phyloP scores from a whole-genome alignment of 2,888 invertebrate genomes.

The Drosophila maculinotata region DNA sequence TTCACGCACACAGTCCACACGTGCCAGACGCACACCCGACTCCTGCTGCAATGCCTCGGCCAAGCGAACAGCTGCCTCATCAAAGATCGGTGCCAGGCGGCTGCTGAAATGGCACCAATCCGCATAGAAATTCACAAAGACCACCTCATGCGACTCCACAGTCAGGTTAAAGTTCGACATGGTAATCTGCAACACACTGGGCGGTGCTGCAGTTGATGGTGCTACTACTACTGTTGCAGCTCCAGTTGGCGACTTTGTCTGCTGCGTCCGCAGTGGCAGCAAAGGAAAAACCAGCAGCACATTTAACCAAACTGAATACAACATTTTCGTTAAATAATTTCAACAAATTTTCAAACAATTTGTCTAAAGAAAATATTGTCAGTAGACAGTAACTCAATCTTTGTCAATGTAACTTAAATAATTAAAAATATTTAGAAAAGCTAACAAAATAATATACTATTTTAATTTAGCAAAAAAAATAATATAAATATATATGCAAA shows the following conservation, averaged over 20 bases:
- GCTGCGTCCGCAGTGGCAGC: not conserved
- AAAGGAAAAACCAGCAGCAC: not conserved
- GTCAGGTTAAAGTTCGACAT: constrained; percentile 39
- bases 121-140: constrained; percentile 67
- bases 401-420: not conserved
- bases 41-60: constrained; percentile 14
- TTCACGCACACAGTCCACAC: constrained; percentile 52
- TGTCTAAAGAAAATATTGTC: constrained; percentile 16
- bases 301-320: not conserved
- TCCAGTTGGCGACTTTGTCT: not conserved
- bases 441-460: too few species aligned
- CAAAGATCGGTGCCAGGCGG: constrained; percentile 47
- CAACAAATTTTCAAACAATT: not conserved
- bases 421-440: not conserved
- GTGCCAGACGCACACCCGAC: constrained; percentile 39
- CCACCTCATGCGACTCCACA: constrained; percentile 45
- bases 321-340: constrained; percentile 16
- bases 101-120: constrained; percentile 63
- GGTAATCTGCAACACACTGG: constrained; percentile 38
- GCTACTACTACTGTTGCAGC: not conserved
- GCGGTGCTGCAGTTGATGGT: not conserved
- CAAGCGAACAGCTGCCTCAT: constrained; percentile 40
- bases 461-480: too few species aligned
- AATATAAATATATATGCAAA: too few species aligned
- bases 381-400: not conserved